phyloP scores from a whole-genome alignment of 1,140 invertebrate species.

The Sesamia nonagrioides region DNA sequence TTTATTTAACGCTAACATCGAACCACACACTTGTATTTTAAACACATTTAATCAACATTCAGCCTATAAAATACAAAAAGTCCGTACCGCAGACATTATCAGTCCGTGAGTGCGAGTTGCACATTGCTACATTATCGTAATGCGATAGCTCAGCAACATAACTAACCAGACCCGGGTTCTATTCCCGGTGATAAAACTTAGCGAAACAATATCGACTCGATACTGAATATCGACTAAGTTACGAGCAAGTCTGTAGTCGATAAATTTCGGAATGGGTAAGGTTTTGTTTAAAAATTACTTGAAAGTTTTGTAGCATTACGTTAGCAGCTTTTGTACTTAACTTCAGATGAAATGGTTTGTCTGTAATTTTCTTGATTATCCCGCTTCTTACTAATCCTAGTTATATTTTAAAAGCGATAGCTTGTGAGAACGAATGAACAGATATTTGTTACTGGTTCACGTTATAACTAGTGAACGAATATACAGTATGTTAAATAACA shows the following conservation, averaged over 20 bases:
- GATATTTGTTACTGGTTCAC: too few relatives aligned
- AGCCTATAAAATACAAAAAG: constrained; percentile 45
- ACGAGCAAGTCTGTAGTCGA: constrained; percentile 35
- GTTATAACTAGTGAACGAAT: too few relatives aligned
- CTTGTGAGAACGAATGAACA: too few relatives aligned
- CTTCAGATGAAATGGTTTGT: neutral
- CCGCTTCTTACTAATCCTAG: too few relatives aligned
- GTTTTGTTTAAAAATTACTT: constrained; percentile 23
- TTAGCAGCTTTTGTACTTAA: neutral
- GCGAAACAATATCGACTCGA: constrained; percentile 56
- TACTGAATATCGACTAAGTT: constrained; percentile 55
- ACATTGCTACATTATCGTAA: constrained; percentile 50
- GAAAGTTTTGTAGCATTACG: neutral
- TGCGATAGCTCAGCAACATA: constrained; percentile 50
- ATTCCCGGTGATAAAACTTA: constrained; percentile 52
- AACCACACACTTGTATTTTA: constrained; percentile 17
- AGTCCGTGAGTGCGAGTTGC: constrained; percentile 40
- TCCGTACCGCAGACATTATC: constrained; percentile 34
- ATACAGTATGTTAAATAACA: too few relatives aligned
- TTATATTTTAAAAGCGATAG: too few relatives aligned
- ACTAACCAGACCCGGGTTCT: constrained; percentile 52
- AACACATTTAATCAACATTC: constrained; percentile 42
- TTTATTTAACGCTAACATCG: constrained; percentile 18
- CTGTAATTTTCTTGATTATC: too few relatives aligned
- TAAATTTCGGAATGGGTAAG: constrained; percentile 44